Conservation (phyloP, 2,888 invertebrate genomes). For the Synanthedon tipuliformis region DNA sequence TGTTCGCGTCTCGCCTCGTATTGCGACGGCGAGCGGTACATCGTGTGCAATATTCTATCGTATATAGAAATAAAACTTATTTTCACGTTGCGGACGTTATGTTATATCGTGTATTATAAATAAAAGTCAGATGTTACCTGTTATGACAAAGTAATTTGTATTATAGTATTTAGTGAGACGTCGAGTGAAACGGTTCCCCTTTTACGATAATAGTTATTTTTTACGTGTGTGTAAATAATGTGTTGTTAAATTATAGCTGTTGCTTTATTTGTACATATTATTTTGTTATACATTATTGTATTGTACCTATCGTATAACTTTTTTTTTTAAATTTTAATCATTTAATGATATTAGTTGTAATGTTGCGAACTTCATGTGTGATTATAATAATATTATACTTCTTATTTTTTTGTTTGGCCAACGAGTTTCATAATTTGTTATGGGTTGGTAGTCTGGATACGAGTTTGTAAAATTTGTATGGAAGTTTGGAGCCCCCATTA, state of each 20-base stretch:
- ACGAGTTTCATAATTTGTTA: slow-evolving; percentile 12
- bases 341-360: slow-evolving; percentile 42
- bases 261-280: slow-evolving; percentile 64
- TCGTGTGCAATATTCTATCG: slow-evolving; percentile 70
- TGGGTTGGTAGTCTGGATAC: slow-evolving; percentile 9
- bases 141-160: slow-evolving; percentile 68
- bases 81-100: slow-evolving; percentile 69
- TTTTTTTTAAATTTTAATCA: slow-evolving; percentile 32
- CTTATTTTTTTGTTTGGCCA: slow-evolving; percentile 14
- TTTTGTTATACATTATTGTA: slow-evolving; percentile 58
- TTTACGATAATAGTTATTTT: slow-evolving; percentile 33
- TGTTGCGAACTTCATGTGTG: slow-evolving; percentile 28
- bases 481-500: slow-evolving; percentile 14
- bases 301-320: slow-evolving; percentile 28
- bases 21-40: slow-evolving; percentile 21
- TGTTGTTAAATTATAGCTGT: slow-evolving; percentile 65
- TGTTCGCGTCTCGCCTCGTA: no score
- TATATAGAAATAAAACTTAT: slow-evolving; percentile 56
- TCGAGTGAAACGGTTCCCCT: slow-evolving; percentile 36
- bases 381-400: slow-evolving; percentile 21
- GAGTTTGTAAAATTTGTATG: slow-evolving; percentile 13
- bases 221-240: slow-evolving; percentile 57
- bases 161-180: slow-evolving; percentile 43
- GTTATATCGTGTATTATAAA: slow-evolving; percentile 33
- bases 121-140: slow-evolving; percentile 71